A percentile compares a stretch with the other conserved stretches of the same genome.
Evolutionary conservation across 2,888 invertebrate species (phyloP).

Genomic region (Conistra vaccinii): DNA sequence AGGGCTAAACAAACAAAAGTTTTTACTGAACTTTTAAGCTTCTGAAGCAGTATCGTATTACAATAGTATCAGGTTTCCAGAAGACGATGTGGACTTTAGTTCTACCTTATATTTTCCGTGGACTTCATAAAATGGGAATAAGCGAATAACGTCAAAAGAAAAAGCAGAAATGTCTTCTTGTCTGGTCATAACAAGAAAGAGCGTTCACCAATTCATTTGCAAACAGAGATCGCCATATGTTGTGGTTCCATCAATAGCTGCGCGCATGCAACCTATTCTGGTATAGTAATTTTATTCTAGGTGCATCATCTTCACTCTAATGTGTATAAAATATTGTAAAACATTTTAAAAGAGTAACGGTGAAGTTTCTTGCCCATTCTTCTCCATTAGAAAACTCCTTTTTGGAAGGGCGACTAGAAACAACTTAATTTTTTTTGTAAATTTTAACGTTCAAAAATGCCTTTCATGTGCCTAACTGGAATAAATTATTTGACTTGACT

Average conservation of each 20-base stretch:
- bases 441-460: too few species aligned
- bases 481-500: too few species aligned
- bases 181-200: background rate
- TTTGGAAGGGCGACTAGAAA: too few species aligned
- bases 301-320: too few species aligned
- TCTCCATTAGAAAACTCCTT: too few species aligned
- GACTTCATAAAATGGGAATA: background rate
- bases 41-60: conserved; percentile 37
- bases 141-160: background rate
- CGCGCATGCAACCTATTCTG: too few species aligned
- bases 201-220: background rate
- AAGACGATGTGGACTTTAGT: background rate
- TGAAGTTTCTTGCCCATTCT: too few species aligned
- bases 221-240: background rate
- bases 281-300: too few species aligned
- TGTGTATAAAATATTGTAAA: too few species aligned
- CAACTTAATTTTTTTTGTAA: too few species aligned
- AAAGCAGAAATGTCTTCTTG: background rate
- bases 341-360: too few species aligned
- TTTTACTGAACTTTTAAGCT: conserved; percentile 4
- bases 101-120: background rate
- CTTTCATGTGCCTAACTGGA: too few species aligned
- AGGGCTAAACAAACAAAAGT: conserved; percentile 12
- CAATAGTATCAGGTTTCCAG: conserved; percentile 33
- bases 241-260: background rate